Conservation (phyloP, 2,797 vertebrate genomes). For the Adelosebastes latens region DNA sequence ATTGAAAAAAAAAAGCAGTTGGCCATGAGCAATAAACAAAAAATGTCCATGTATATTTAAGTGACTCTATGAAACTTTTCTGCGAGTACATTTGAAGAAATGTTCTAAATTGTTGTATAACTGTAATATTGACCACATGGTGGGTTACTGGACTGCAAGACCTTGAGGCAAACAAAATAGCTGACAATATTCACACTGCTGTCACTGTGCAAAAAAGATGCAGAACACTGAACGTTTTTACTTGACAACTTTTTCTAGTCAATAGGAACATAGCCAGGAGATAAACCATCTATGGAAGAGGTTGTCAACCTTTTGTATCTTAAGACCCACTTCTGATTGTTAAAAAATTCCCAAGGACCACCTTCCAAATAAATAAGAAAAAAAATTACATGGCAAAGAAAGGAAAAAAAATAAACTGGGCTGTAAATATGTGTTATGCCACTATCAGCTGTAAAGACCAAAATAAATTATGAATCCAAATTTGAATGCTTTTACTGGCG, state of each 20-base stretch:
- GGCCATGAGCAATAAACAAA: neutral
- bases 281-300: neutral
- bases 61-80: neutral
- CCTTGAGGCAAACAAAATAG: neutral
- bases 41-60: neutral
- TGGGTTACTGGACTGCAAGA: conserved; percentile 2
- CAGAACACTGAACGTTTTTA: neutral
- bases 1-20: neutral
- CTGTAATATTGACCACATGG: neutral
- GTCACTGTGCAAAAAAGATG: neutral
- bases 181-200: conserved; percentile 1
- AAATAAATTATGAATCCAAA: neutral
- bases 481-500: neutral
- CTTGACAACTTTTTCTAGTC: neutral
- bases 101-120: neutral
- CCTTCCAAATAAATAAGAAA: neutral
- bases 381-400: neutral
- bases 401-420: neutral
- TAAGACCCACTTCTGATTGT: neutral
- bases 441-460: neutral
- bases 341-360: neutral
- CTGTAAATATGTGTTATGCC: neutral
- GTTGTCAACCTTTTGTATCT: neutral
- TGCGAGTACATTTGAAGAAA: neutral
- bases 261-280: conserved; percentile 9